A percentile compares a stretch with the other conserved stretches of the same genome.
Evolutionary conservation across 2,888 invertebrate genomes (phyloP).

Genomic region (Dicycla oo): DNA sequence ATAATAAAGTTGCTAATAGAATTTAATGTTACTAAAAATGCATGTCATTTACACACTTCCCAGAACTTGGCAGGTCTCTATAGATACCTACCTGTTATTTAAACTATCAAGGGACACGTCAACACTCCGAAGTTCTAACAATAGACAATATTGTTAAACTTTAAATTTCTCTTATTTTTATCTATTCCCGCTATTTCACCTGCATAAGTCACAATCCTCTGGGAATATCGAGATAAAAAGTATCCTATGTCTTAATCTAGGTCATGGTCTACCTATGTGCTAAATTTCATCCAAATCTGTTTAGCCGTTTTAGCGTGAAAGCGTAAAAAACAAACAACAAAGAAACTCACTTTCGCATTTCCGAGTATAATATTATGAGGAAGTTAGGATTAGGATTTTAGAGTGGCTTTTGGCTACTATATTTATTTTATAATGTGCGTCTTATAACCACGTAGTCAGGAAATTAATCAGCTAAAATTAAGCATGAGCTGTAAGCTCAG

Average conservation of each 20-base stretch:
- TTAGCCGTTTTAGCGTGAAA: no score
- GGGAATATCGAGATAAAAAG: no score
- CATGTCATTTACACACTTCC: no score
- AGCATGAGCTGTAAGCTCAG: not conserved
- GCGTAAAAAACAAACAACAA: no score
- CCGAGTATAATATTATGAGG: no score
- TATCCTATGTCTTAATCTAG: no score
- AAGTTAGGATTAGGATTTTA: no score
- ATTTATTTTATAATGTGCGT: not conserved
- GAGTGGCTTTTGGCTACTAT: not conserved
- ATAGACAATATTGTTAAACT: not conserved
- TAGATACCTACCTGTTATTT: not conserved
- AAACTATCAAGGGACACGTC: not conserved
- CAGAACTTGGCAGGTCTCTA: not conserved
- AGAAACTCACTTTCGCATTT: no score
- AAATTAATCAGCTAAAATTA: constrained; percentile 24
- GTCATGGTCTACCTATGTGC: no score
- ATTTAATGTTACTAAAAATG: not conserved
- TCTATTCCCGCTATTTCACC: no score
- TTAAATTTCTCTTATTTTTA: not conserved
- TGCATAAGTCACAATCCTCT: no score
- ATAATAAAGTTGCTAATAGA: not conserved
- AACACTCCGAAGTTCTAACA: not conserved
- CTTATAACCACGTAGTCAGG: not conserved
- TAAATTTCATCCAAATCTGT: no score